Evolutionary conservation across 2,797 vertebrate genomes (phyloP), one percentile per base, ranked within the genome.

Genomic region (Hemibagrus guttatus): DNA sequence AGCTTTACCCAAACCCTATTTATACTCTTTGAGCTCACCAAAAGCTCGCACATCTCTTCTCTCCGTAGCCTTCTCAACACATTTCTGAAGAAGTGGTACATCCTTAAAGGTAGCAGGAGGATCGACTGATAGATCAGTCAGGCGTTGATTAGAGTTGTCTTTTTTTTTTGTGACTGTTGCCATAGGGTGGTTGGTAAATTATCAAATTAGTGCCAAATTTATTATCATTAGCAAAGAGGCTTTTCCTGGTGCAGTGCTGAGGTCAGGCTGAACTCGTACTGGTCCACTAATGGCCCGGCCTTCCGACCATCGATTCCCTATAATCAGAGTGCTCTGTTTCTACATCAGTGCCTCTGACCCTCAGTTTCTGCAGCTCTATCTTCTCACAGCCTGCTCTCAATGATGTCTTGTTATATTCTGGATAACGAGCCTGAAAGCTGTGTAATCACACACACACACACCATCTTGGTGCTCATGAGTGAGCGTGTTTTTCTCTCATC

Each of bases 291-390:
- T 83, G 56, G 21, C 64, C 39, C 23, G 8, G 83, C 8, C 39
- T 71, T 68, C 84, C 59, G 13, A 39, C 76, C 81, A 88, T 88
- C 39, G 71, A 83, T 88, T 85, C 21, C 80, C 87, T 21, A 14
- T 85, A 82, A 84, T 78, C 68, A 66, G 83, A 66, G 28, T 26
- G 35, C 9, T 1, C 69, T 26, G 42, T 74, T 16, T 79, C 56
- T 21, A 12, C 26, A 66, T 28, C 49, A 23, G 9, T 28, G 26
- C 16, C 13, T 76, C 72, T 75, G 81, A 26, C 71, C 64, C 72
- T 63, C 61, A 2, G 6, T 72, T 26, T 75, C 46, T 75, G 31
- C 13, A 23, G 2, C 11, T 66, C 83, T 84, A 42, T 58, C 74
- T 42, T 8, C 52, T 78, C n/a, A 19, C 49, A 23, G 31, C 19